A percentile compares a stretch with the other conserved stretches of the same genome.
Evolutionary conservation across 1,140 invertebrate species (phyloP).

Genomic region (Procambarus clarkii): DNA sequence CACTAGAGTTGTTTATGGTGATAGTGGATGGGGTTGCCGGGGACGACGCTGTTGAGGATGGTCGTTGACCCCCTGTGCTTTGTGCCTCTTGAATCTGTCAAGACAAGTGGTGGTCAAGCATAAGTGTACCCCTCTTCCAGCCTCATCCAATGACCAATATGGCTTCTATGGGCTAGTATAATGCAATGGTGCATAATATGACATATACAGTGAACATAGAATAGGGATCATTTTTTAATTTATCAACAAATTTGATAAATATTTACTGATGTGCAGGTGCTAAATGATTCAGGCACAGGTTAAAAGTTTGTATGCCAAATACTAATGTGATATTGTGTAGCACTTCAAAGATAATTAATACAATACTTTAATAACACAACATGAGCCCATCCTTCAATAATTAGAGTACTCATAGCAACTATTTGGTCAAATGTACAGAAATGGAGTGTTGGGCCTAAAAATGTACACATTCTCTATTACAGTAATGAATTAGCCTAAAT

Average conservation of each 20-base stretch:
- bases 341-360: background rate
- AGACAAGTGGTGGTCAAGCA: slow-evolving; percentile 37
- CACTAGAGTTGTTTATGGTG: slow-evolving; percentile 34
- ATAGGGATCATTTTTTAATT: background rate
- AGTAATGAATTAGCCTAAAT: too few species aligned
- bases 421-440: too few species aligned
- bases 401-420: too few species aligned
- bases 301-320: background rate
- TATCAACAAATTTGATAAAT: background rate
- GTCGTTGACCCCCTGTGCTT: slow-evolving; percentile 22
- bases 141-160: background rate
- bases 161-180: background rate
- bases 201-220: background rate
- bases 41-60: slow-evolving; percentile 39
- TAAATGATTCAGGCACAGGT: background rate
- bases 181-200: background rate
- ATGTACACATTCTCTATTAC: too few species aligned
- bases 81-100: slow-evolving; percentile 54
- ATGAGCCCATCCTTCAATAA: too few species aligned
- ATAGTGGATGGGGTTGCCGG: slow-evolving; percentile 53
- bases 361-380: too few species aligned
- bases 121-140: background rate
- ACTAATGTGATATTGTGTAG: background rate
- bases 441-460: too few species aligned
- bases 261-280: background rate